Conservation (phyloP, 2,113 vertebrate genomes). For the Colistium nudipinnis region DNA sequence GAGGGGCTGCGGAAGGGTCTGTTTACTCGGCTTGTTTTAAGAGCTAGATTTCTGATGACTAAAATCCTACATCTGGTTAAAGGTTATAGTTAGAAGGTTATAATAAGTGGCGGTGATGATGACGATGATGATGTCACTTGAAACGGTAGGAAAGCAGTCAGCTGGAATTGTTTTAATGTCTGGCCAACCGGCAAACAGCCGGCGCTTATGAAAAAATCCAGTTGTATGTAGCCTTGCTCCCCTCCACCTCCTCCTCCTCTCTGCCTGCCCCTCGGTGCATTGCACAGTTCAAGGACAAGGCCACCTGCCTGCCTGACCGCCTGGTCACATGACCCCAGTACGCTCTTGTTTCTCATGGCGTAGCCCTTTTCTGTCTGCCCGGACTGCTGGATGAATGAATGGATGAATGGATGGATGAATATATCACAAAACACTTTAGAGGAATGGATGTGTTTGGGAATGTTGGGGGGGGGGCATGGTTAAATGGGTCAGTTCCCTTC, state of each 20-base stretch:
- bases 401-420: slow-evolving; percentile 69
- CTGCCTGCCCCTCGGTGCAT: slow-evolving; percentile 27
- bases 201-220: background rate
- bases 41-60: background rate
- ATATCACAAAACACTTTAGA: slow-evolving; percentile 69
- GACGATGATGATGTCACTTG: background rate
- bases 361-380: slow-evolving; percentile 85
- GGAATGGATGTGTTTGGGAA: slow-evolving; percentile 72
- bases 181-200: too few relatives aligned
- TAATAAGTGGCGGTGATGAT: background rate
- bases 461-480: slow-evolving; percentile 49
- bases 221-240: slow-evolving; percentile 29
- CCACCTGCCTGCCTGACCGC: slow-evolving; percentile 73
- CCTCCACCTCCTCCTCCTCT: slow-evolving; percentile 16
- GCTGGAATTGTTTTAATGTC: slow-evolving; percentile 7
- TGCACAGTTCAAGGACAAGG: slow-evolving; percentile 73
- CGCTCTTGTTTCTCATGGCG: slow-evolving; percentile 89
- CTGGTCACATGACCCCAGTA: slow-evolving; percentile 87
- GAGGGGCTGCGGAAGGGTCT: background rate
- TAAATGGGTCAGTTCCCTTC: slow-evolving; percentile 79
- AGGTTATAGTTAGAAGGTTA: background rate
- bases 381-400: slow-evolving; percentile 83
- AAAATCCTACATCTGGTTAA: background rate
- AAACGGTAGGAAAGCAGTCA: background rate
- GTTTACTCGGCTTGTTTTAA: background rate